phyloP scores from a whole-genome alignment of 2,113 vertebrate genomes.

The Bubalus kerabau region DNA sequence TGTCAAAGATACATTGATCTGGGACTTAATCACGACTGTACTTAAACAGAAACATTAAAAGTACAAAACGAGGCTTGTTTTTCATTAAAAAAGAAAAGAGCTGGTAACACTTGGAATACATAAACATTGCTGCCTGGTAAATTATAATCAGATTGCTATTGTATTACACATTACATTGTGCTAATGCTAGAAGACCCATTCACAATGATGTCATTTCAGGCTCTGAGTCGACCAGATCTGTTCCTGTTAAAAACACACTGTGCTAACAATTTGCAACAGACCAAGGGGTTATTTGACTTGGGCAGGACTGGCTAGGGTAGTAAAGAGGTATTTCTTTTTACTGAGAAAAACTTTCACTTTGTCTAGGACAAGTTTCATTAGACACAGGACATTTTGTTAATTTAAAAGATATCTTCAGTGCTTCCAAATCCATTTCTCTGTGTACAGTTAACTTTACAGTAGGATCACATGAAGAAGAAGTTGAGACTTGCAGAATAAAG shows the following conservation, averaged over 20 bases:
- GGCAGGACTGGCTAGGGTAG: not conserved
- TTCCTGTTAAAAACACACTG: not conserved
- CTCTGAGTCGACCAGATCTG: not conserved
- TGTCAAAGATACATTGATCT: not conserved
- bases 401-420: not conserved
- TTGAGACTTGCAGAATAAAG: not conserved
- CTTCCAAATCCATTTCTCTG: not conserved
- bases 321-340: not conserved
- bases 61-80: constrained; percentile 48
- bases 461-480: not conserved
- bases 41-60: constrained; percentile 58
- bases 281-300: not conserved
- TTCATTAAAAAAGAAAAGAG: constrained; percentile 55
- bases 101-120: constrained; percentile 30
- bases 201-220: constrained; percentile 18
- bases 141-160: constrained; percentile 34
- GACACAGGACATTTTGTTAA: not conserved
- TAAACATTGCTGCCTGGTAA: constrained; percentile 53
- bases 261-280: not conserved
- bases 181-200: not conserved
- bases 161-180: constrained; percentile 17
- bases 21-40: not conserved
- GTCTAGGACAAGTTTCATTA: not conserved
- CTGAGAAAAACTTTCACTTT: not conserved
- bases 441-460: not conserved